Evolutionary conservation across 1,140 invertebrate genomes (phyloP), one percentile per base, ranked within the genome.

Genomic region (Caenorhabditis inopinata): DNA sequence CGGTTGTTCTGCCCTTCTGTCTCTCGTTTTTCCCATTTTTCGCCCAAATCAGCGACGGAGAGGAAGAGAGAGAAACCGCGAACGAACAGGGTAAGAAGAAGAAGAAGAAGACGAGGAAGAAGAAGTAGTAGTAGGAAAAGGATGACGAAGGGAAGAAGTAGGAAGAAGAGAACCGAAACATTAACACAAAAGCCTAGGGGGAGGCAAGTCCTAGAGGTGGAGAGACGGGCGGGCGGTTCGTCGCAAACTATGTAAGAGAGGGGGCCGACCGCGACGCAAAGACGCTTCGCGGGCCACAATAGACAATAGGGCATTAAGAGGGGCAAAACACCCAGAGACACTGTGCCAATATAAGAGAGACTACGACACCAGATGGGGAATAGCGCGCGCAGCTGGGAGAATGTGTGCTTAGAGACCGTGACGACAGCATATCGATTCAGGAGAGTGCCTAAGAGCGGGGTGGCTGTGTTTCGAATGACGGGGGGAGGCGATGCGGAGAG

Each of bases 231-330:
- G 74, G 74, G 75, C 48, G 75, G 48, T 25, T n/a, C 16, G 35
- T 76, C 18, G 46, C 2, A n/a, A 25, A 58, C 51, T 58, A 32
- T 68, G 58, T 68, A 38, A n/a, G 58, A 68, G 58, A 32, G 58
- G 16, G n/a, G 58, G 32, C 58, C 58, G 58, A 68, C 58, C 58
- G 58, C 58, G 58, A 68, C 58, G 58, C 58, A 32, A 18, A 68
- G 58, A 68, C 58, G 58, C 58, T n/a, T 68, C 32, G 58, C 58
- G 32, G 9, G n/a, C 58, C 21, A 29, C 32, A 3, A 68, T 11
- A n/a, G 29, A 68, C n/a, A 21, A 68, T 16, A n/a, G 21, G 9
- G 3, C n/a, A 18, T 38, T 35, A 6, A 21, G 32, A 68, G 58
- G 7, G 29, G 2, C 11, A 2, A 68, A 25, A 42, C 32, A 68